Conservation (phyloP, 2,797 vertebrate genomes). For the Leuciscus waleckii region DNA sequence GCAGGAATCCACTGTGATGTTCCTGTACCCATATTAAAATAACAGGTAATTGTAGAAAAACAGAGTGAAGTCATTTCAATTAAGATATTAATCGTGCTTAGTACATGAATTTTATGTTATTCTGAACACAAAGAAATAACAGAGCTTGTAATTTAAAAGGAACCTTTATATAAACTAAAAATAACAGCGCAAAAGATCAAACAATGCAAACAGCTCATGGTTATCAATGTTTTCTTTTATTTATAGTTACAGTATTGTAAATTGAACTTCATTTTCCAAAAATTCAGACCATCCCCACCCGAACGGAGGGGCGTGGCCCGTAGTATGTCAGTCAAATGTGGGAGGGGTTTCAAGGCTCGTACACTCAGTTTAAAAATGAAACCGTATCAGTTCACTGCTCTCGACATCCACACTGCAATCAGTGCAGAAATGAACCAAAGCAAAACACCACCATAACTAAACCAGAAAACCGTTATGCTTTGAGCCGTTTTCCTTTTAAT, state of each 20-base stretch:
- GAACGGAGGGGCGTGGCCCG: slow-evolving; percentile 48
- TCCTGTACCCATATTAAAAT: background rate
- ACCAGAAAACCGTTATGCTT: slow-evolving; percentile 50
- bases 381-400: slow-evolving; percentile 51
- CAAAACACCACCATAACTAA: slow-evolving; percentile 22
- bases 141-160: background rate
- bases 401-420: slow-evolving; percentile 48
- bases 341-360: slow-evolving; percentile 56
- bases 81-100: background rate
- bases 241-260: slow-evolving; percentile 64
- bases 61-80: background rate
- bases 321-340: slow-evolving; percentile 60
- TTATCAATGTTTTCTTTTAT: slow-evolving; percentile 61
- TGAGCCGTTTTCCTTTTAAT: slow-evolving; percentile 43
- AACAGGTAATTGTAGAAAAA: background rate
- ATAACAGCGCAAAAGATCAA: background rate
- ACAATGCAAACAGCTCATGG: slow-evolving; percentile 29
- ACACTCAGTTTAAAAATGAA: slow-evolving; percentile 59
- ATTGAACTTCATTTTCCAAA: slow-evolving; percentile 58
- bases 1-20: too few species aligned
- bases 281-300: slow-evolving; percentile 52
- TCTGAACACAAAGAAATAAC: background rate
- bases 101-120: background rate
- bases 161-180: background rate
- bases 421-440: slow-evolving; percentile 41